Conservation (phyloP, 2,797 vertebrate species). For the Anolis apletophallus region DNA sequence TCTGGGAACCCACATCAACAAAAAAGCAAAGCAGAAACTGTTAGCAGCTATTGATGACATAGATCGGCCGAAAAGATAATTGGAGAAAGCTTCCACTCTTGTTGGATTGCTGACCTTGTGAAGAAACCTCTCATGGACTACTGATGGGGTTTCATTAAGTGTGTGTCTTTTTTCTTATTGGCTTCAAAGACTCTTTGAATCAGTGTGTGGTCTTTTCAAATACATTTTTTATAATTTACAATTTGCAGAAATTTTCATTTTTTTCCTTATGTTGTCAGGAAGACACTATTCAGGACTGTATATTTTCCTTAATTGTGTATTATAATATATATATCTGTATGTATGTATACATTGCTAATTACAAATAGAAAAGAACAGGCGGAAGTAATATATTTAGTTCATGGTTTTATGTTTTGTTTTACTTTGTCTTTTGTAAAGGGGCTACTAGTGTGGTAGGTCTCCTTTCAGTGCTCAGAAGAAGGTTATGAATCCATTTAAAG, state of each 20-base stretch:
- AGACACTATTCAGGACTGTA: constrained; percentile 56
- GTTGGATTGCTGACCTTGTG: constrained; percentile 19
- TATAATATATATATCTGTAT: constrained; percentile 30
- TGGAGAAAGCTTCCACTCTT: constrained; percentile 39
- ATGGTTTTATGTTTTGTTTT: constrained; percentile 58
- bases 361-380: constrained; percentile 56
- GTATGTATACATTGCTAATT: constrained; percentile 47
- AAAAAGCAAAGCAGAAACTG: constrained; percentile 96
- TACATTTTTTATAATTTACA: constrained; percentile 51
- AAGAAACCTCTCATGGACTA: constrained; percentile 49
- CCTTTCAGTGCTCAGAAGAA: constrained; percentile 44
- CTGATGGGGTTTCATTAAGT: constrained; percentile 40
- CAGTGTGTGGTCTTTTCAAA: constrained; percentile 52
- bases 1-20: constrained; percentile 98
- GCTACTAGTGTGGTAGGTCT: constrained; percentile 43
- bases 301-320: constrained; percentile 68
- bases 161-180: constrained; percentile 63
- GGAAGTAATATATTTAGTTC: constrained; percentile 62
- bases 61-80: constrained; percentile 96
- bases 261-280: constrained; percentile 42
- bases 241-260: constrained; percentile 24
- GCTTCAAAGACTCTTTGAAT: constrained; percentile 46
- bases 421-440: constrained; percentile 36
- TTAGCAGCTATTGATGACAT: constrained; percentile 95
- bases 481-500: constrained; percentile 56